Evolutionary conservation across 2,797 vertebrate species (phyloP), one percentile per base, ranked within the genome.

Genomic region (Pagetopsis macropterus): DNA sequence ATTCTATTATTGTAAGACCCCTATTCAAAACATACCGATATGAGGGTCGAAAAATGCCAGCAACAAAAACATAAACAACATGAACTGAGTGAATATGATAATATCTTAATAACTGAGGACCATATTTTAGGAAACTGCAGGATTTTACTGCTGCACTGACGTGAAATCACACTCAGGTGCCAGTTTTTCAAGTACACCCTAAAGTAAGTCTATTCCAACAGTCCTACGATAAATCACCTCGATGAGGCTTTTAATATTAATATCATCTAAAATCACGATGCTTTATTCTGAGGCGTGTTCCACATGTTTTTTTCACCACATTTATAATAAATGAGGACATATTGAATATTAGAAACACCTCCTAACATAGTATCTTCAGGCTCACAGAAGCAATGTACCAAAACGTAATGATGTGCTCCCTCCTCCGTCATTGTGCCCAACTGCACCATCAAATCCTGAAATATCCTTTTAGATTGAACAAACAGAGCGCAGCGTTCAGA

Each of bases 381-480:
- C 27, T 64, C n/a, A 44, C 16, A 33, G 33, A 72, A 43, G 8
- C 60, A 51, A 23, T 60, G 19, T n/a, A 71, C 14, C 49, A 70
- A 52, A 72, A 54, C 52, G 41, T 63, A 68, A 58, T 57, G 55
- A 83, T 50, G 46, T 6, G n/a, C 33, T 67, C 41, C 4, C 10
- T 66, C 46, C 43, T 40, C 48, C 65, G 23, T 62, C 48, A 60
- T 55, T 71, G 41, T 9, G 14, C 50, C 57, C 15, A 52, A 17
- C 46, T 41, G 43, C 49, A 45, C 17, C 6, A 9, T 5, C 5
- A 70, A 56, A 56, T 56, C 9, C 21, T 15, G 1, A 76, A 19
- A 72, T 46, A 61, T 65, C 54, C 49, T 67, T 66, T 69, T 16
- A 62, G 43, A 37, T 15, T 5, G 0, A 69, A 70, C 9, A 10